Conservation (phyloP, 2,888 invertebrate genomes). For the Brachypalpus laphriformis region DNA sequence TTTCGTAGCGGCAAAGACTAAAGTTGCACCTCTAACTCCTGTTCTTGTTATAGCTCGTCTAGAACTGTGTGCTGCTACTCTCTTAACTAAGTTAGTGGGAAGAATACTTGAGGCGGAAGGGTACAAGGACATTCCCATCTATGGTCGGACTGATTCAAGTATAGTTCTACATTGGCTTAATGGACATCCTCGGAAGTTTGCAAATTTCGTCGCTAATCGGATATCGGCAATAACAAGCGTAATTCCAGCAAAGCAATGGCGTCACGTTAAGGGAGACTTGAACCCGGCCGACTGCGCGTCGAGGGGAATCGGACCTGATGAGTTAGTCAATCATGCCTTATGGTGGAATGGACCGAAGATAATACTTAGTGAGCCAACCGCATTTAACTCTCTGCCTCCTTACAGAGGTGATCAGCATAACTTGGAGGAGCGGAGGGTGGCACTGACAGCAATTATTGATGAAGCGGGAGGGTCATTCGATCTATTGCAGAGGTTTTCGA, state of each 20-base stretch:
- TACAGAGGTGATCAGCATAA: not conserved
- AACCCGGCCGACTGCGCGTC: conserved; percentile 8
- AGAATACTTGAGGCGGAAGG: too few species aligned
- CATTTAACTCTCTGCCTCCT: not conserved
- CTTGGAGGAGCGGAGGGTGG: conserved; percentile 36
- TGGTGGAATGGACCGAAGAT: conserved; percentile 11
- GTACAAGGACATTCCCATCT: too few species aligned
- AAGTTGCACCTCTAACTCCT: conserved; percentile 3
- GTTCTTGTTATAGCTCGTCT: not conserved
- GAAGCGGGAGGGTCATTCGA: not conserved
- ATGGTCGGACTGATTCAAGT: conserved; percentile 25
- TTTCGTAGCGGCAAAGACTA: conserved; percentile 6
- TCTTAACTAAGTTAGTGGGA: too few species aligned
- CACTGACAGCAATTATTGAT: not conserved
- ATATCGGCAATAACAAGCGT: not conserved
- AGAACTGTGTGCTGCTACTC: conserved; percentile 28
- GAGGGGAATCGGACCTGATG: not conserved
- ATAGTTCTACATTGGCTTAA: conserved; percentile 33
- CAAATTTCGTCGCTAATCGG: conserved; percentile 5
- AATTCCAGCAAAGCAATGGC: not conserved
- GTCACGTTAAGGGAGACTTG: not conserved
- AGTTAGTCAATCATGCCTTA: not conserved
- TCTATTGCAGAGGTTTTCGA: conserved; percentile 27
- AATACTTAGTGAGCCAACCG: not conserved
- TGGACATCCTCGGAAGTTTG: conserved; percentile 12